Percentiles rank a stretch among this genome's conserved stretches.
phyloP scores from a whole-genome alignment of 2,888 invertebrate species.

The Diabrotica balteata region DNA sequence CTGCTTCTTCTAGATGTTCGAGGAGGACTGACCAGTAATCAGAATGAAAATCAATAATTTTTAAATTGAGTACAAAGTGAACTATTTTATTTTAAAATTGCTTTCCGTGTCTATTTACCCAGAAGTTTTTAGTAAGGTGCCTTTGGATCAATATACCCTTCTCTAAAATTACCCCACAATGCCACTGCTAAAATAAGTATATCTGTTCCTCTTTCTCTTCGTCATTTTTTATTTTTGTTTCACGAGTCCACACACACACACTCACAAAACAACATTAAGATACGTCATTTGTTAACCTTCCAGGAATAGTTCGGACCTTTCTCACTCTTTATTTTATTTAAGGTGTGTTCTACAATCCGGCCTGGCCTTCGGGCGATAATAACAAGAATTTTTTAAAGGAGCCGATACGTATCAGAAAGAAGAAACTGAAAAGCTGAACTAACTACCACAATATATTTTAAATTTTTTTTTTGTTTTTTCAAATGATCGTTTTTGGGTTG shows the following conservation, averaged over 20 bases:
- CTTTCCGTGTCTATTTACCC: too few relatives aligned
- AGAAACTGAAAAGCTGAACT: constrained; percentile 24
- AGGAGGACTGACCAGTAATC: too few relatives aligned
- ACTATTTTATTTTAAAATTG: too few relatives aligned
- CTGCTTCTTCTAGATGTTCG: too few relatives aligned
- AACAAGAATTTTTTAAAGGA: constrained; percentile 34
- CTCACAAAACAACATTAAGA: constrained; percentile 25
- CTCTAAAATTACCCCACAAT: background rate
- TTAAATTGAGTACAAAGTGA: too few relatives aligned
- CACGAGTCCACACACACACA: constrained; percentile 21
- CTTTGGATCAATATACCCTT: background rate
- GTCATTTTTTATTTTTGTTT: constrained; percentile 22
- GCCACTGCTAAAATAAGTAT: constrained; percentile 15
- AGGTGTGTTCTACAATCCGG: constrained; percentile 31
- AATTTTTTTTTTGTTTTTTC: constrained; percentile 12
- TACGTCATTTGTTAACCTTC: constrained; percentile 33
- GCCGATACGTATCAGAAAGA: constrained; percentile 28
- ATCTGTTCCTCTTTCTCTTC: constrained; percentile 17
- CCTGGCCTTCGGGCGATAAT: constrained; percentile 34
- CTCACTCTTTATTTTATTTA: constrained; percentile 33
- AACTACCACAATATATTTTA: constrained; percentile 20
- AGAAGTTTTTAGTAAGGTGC: too few relatives aligned
- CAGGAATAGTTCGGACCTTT: constrained; percentile 34
- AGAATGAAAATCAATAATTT: too few relatives aligned
- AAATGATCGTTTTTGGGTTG: constrained; percentile 9